These are phyloP conservation scores for Drosophila yooni DNA, from an alignment of 2,888 invertebrate species.

Conservation along the genomic window DNA sequence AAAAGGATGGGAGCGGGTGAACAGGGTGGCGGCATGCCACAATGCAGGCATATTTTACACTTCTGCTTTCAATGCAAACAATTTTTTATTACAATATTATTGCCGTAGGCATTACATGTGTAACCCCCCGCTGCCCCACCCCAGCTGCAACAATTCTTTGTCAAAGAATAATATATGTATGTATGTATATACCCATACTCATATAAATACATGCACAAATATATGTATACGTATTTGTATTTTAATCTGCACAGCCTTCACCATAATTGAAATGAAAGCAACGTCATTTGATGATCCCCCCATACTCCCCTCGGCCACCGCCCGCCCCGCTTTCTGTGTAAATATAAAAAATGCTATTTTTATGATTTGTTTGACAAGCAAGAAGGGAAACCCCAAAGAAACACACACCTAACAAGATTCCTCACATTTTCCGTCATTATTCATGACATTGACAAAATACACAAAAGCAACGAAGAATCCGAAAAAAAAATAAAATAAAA, in stretches of 20 bases:
- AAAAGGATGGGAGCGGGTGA: constrained; percentile 1
- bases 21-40: constrained; percentile 33
- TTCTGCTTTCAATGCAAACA: constrained; percentile 68
- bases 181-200: constrained; percentile 5
- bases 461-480: constrained; percentile 24
- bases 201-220: background rate
- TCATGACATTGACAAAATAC: constrained; percentile 47
- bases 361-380: constrained; percentile 76
- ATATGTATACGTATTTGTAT: constrained; percentile 29
- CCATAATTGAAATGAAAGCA: constrained; percentile 74
- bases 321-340: background rate
- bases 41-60: constrained; percentile 64
- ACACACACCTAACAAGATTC: constrained; percentile 25
- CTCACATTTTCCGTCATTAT: constrained; percentile 41
- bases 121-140: background rate
- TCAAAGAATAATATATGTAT: constrained; percentile 17
- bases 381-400: constrained; percentile 9
- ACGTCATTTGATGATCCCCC: constrained; percentile 55
- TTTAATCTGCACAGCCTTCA: constrained; percentile 62
- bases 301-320: background rate
- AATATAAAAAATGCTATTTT: constrained; percentile 55
- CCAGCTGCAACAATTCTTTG: constrained; percentile 5
- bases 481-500: constrained; percentile 21
- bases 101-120: constrained; percentile 51
- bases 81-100: constrained; percentile 68